These are phyloP conservation scores for Canis aureus DNA, from an alignment of 2,113 vertebrate genomes.

Conservation along the genomic window DNA sequence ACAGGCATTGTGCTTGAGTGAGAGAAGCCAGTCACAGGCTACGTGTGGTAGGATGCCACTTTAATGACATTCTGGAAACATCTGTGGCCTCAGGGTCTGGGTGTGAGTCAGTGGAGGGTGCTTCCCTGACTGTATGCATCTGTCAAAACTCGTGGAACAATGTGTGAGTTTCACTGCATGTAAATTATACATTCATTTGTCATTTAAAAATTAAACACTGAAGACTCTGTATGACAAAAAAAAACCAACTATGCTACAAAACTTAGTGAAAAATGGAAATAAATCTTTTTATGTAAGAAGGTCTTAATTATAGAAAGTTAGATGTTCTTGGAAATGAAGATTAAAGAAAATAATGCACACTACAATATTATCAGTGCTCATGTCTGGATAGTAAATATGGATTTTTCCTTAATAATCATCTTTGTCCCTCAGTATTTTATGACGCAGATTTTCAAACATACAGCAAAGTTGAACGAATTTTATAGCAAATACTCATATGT, in stretches of 20 bases:
- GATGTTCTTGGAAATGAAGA: neutral
- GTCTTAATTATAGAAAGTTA: neutral
- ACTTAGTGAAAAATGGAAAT: neutral
- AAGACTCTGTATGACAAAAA: neutral
- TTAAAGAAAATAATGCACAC: neutral
- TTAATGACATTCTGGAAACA: neutral
- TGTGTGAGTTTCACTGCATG: neutral
- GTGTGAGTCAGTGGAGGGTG: neutral
- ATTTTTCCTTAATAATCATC: neutral
- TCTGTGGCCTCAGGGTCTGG: neutral
- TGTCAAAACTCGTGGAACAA: neutral
- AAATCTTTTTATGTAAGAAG: neutral
- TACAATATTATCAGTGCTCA: neutral
- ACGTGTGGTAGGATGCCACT: fast-evolving
- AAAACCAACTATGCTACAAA: neutral
- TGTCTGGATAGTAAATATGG: neutral
- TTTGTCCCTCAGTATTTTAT: neutral
- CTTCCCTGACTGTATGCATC: neutral
- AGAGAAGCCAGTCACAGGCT: neutral
- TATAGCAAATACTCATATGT: neutral
- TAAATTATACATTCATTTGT: neutral
- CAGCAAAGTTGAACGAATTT: neutral
- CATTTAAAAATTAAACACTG: neutral
- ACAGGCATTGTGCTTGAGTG: fast-evolving
- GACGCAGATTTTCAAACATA: neutral